Evolutionary conservation across 2,797 vertebrate species (phyloP).

Genomic region (Argyrosomus regius): DNA sequence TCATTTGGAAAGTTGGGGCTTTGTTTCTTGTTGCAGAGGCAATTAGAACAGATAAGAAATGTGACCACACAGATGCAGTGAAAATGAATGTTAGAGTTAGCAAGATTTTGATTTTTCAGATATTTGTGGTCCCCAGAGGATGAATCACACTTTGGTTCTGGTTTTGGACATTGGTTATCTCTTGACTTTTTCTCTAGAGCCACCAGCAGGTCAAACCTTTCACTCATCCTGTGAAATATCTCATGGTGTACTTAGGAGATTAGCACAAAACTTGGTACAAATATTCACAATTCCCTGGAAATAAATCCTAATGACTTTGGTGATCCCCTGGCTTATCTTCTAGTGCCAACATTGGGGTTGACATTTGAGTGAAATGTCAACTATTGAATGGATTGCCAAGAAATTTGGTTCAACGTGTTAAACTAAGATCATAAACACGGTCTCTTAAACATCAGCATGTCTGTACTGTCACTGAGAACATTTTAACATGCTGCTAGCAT

Average conservation of each 20-base stretch:
- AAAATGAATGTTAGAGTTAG: background rate
- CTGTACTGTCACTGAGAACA: background rate
- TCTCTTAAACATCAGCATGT: background rate
- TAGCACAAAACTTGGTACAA: too few species aligned
- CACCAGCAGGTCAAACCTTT: background rate
- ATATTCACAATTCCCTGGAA: too few species aligned
- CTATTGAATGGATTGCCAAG: too few species aligned
- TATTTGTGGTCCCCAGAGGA: background rate
- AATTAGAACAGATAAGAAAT: background rate
- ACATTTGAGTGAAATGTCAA: too few species aligned
- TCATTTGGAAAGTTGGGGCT: conserved; percentile 13
- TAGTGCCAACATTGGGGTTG: too few species aligned
- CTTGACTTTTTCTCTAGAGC: background rate
- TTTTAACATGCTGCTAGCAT: background rate
- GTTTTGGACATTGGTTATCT: background rate
- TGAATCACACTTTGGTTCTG: background rate
- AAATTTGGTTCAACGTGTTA: too few species aligned
- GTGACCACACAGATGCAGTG: background rate
- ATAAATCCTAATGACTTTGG: too few species aligned
- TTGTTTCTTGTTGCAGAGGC: conserved; percentile 5
- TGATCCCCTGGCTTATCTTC: too few species aligned
- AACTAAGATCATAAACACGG: too few species aligned
- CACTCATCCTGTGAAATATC: too few species aligned
- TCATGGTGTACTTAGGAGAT: too few species aligned
- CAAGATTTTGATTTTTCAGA: background rate